Evolutionary conservation across 2,113 vertebrate genomes (phyloP).

Genomic region (Bostrychus sinensis): DNA sequence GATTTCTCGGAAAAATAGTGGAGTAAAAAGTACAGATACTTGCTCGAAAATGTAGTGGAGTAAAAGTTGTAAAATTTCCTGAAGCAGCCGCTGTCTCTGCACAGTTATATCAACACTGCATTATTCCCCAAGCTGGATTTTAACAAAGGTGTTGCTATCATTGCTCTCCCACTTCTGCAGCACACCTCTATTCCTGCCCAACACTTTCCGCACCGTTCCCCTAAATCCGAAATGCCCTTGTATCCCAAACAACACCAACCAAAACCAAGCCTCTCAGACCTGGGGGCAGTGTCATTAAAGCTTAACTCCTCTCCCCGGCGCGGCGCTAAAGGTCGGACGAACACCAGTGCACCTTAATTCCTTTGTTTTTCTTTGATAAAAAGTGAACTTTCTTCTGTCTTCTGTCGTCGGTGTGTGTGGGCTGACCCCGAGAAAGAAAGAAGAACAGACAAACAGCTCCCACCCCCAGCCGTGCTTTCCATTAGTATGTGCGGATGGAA

Average conservation of each 20-base stretch:
- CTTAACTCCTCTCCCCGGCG: constrained; percentile 28
- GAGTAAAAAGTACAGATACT: too few species aligned
- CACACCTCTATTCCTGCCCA: constrained; percentile 1
- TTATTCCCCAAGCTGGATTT: not conserved
- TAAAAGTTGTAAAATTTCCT: too few species aligned
- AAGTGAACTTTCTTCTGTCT: constrained; percentile 22
- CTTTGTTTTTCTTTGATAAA: constrained; percentile 16
- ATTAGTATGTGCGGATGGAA: constrained; percentile 35
- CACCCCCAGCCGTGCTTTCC: constrained; percentile 33
- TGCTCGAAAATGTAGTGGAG: too few species aligned
- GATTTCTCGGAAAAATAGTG: too few species aligned
- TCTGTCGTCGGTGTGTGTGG: not conserved
- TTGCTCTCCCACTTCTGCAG: constrained; percentile 9
- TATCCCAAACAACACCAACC: constrained; percentile 19
- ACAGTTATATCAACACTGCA: not conserved
- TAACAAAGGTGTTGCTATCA: constrained; percentile 19
- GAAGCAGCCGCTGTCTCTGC: not conserved
- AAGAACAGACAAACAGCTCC: constrained; percentile 21
- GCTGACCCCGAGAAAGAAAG: constrained; percentile 24
- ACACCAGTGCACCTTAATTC: constrained; percentile 13
- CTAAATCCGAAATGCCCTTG: constrained; percentile 32
- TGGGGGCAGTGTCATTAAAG: constrained; percentile 48
- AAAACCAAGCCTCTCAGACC: constrained; percentile 22
- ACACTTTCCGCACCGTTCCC: not conserved
- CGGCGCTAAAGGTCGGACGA: constrained; percentile 32